phyloP scores from a whole-genome alignment of 2,113 vertebrate species.

The Prinia subflava region DNA sequence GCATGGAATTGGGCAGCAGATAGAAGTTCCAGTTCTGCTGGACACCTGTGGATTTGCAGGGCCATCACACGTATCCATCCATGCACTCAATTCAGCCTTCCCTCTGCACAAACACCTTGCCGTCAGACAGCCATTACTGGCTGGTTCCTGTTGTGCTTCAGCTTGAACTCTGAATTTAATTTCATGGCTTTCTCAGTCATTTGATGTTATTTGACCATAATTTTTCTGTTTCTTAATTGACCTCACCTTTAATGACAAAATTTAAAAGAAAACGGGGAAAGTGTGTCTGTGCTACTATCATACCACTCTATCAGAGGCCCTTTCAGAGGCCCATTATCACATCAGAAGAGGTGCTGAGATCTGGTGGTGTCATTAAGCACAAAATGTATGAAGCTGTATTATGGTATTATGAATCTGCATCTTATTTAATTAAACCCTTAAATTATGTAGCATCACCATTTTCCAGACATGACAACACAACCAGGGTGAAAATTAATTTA shows the following conservation, averaged over 20 bases:
- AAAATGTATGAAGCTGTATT: background rate
- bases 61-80: accelerated
- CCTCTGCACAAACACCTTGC: background rate
- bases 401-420: background rate
- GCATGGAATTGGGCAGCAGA: background rate
- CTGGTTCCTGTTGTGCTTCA: background rate
- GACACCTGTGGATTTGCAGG: background rate
- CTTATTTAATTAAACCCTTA: background rate
- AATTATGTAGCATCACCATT: background rate
- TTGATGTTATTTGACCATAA: background rate
- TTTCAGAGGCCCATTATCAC: background rate
- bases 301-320: background rate
- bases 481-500: background rate
- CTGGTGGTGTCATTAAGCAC: background rate
- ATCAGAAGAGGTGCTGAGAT: background rate
- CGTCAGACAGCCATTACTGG: background rate
- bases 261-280: background rate
- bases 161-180: background rate
- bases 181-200: background rate
- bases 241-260: background rate
- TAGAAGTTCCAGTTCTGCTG: background rate
- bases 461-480: background rate
- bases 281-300: background rate
- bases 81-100: background rate
- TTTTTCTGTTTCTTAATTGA: background rate